Evolutionary conservation across 2,888 invertebrate species (phyloP).

Genomic region (Lampropteryx suffumata): DNA sequence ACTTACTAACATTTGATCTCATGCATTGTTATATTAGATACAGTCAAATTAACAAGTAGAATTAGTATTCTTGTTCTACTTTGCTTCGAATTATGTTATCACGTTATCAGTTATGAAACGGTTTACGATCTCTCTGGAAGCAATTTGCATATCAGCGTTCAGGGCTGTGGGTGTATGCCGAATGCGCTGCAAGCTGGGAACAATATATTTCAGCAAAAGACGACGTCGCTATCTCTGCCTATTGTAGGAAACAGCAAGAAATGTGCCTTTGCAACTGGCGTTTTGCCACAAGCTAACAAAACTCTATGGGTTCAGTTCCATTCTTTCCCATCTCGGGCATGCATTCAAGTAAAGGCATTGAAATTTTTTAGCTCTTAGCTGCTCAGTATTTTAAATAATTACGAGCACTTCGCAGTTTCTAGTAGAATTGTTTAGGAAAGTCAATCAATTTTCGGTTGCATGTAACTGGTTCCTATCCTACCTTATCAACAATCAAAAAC

Average conservation of each 20-base stretch:
- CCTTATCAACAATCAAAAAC: too few species aligned
- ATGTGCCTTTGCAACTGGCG: slow-evolving; percentile 56
- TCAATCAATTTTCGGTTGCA: too few species aligned
- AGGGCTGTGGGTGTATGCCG: slow-evolving; percentile 53
- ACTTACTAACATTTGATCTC: not conserved
- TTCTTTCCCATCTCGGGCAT: slow-evolving; percentile 17
- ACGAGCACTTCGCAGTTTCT: not conserved
- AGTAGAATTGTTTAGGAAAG: not conserved
- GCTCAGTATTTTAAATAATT: slow-evolving; percentile 3
- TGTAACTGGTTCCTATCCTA: too few species aligned
- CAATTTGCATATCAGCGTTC: slow-evolving; percentile 73
- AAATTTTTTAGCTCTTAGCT: slow-evolving; percentile 8
- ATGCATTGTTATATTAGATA: too few species aligned
- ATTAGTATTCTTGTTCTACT: slow-evolving; percentile 46
- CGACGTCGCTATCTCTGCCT: slow-evolving; percentile 65
- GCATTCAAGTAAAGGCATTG: slow-evolving; percentile 18
- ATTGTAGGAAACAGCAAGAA: slow-evolving; percentile 59
- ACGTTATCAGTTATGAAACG: slow-evolving; percentile 72
- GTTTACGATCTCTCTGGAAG: slow-evolving; percentile 72
- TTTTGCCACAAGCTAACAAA: slow-evolving; percentile 47
- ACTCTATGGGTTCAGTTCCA: slow-evolving; percentile 23
- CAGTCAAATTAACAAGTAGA: slow-evolving; percentile 32
- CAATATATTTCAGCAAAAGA: slow-evolving; percentile 72
- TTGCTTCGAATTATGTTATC: slow-evolving; percentile 68
- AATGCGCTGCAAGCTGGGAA: slow-evolving; percentile 56